A percentile compares a stretch with the other conserved stretches of the same genome.
phyloP scores from a whole-genome alignment of 2,888 invertebrate species.

The Cerastis rubricosa region DNA sequence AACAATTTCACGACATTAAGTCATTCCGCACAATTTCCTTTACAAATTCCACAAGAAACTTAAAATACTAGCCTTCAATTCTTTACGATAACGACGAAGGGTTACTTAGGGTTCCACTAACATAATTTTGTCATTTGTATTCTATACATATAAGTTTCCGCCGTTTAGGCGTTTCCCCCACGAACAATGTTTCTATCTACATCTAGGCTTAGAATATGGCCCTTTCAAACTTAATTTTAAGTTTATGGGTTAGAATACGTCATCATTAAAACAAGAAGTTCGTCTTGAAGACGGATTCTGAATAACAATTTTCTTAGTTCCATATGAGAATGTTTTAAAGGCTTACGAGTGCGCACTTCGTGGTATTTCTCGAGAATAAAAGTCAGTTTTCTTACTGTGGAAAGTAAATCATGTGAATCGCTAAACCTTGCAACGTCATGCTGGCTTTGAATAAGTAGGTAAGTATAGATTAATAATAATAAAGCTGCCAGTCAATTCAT shows the following conservation, averaged over 20 bases:
- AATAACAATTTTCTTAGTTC: not conserved
- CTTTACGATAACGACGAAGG: constrained; percentile 37
- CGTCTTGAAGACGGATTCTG: not conserved
- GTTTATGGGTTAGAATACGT: constrained; percentile 10
- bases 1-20: not conserved
- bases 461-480: not conserved
- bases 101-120: constrained; percentile 44
- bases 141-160: too few relatives aligned
- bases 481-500: too few relatives aligned
- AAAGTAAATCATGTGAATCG: too few relatives aligned
- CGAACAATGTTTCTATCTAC: constrained; percentile 45
- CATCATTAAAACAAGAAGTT: constrained; percentile 5
- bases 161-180: constrained; percentile 21
- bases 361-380: not conserved
- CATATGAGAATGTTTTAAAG: not conserved
- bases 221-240: constrained; percentile 22
- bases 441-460: not conserved
- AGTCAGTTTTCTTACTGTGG: not conserved
- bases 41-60: constrained; percentile 9
- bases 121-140: constrained; percentile 61
- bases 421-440: not conserved
- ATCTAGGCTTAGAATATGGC: constrained; percentile 33
- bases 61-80: constrained; percentile 30
- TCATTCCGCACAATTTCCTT: not conserved
- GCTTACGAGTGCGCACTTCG: not conserved